phyloP scores from a whole-genome alignment of 1,140 invertebrate genomes.

The Riptortus pedestris region DNA sequence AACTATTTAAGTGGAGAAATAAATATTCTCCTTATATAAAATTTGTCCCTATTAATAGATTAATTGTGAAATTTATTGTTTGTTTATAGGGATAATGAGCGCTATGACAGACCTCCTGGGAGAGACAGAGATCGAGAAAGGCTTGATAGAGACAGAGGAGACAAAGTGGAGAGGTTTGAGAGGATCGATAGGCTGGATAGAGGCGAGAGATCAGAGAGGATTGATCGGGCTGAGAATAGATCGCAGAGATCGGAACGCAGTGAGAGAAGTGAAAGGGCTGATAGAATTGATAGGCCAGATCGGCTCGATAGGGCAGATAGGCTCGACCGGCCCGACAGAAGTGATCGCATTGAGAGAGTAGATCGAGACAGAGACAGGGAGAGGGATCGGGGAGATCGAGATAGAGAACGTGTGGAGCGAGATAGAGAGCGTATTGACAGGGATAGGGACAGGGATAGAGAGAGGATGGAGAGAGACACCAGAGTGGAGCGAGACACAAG shows the following conservation, averaged over 20 bases:
- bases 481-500: conserved; percentile 9
- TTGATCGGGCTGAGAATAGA: neutral
- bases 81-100: neutral
- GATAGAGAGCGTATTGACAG: neutral
- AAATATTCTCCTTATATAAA: too few species aligned
- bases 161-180: neutral
- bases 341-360: neutral
- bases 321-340: neutral
- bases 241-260: neutral
- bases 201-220: neutral
- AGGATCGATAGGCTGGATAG: neutral
- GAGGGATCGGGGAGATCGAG: neutral
- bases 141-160: neutral
- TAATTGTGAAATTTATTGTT: conserved; percentile 2
- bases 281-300: neutral
- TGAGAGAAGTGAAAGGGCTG: neutral
- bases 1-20: too few species aligned
- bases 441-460: conserved; percentile 22
- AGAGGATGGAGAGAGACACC: neutral
- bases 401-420: neutral
- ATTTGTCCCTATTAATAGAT: too few species aligned
- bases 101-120: neutral
- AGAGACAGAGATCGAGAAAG: neutral
- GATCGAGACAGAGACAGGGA: conserved; percentile 2
- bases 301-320: neutral